Conservation (phyloP, 1,140 invertebrate species). For the Macrotrachela quadricornifera region DNA sequence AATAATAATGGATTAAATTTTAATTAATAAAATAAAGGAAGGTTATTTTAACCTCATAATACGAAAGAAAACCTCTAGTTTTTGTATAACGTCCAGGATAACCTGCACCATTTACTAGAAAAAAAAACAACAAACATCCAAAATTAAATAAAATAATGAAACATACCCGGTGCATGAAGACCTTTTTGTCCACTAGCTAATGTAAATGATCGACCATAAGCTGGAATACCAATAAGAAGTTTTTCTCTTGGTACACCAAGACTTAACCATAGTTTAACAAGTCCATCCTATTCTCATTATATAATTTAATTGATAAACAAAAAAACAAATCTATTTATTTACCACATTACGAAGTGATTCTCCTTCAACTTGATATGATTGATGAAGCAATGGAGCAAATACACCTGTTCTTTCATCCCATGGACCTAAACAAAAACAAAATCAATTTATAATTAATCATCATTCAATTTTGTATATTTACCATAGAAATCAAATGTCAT, state of each 20-base stretch:
- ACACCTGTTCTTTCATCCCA: constrained; percentile 7
- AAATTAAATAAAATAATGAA: neutral
- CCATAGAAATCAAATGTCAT: constrained; percentile 5
- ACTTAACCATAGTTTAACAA: neutral
- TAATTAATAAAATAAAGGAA: neutral
- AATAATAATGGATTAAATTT: neutral
- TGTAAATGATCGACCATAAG: constrained; percentile 1
- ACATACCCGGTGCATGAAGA: too few relatives aligned
- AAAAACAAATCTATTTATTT: neutral
- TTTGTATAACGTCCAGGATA: constrained; percentile 6
- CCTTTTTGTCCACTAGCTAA: neutral
- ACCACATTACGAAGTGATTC: constrained; percentile 1
- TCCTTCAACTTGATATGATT: neutral
- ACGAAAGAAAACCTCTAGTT: constrained; percentile 3
- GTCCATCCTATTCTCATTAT: neutral
- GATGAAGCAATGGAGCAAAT: constrained; percentile 1
- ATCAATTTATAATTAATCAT: too few relatives aligned
- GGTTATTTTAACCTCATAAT: neutral
- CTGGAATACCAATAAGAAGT: constrained; percentile 3
- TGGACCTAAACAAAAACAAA: neutral
- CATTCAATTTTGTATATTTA: too few relatives aligned
- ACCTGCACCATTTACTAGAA: neutral
- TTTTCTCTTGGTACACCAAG: neutral
- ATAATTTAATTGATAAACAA: neutral
- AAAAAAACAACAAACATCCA: neutral